phyloP scores from a whole-genome alignment of 2,797 vertebrate species.

The Tapera naevia region DNA sequence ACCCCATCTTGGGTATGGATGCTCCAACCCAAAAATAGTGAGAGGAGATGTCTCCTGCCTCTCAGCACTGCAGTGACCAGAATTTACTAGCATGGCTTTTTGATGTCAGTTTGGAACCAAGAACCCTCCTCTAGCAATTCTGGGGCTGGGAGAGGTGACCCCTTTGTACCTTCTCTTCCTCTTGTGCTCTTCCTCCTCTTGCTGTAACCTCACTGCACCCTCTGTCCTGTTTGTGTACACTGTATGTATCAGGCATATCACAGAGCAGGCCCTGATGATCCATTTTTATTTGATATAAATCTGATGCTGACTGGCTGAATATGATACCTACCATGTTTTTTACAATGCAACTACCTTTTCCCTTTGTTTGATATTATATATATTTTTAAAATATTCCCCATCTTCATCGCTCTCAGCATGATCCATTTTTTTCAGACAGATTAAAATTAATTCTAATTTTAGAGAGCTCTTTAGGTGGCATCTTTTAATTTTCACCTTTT shows the following conservation, averaged over 20 bases:
- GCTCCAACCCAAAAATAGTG: background rate
- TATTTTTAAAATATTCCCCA: background rate
- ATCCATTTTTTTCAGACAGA: background rate
- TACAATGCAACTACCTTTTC: background rate
- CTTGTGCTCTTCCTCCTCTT: background rate
- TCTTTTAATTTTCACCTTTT: constrained; percentile 69
- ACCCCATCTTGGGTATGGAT: background rate
- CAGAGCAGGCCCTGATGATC: background rate
- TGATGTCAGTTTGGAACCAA: fast-evolving
- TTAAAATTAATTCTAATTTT: constrained; percentile 56
- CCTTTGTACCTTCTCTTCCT: background rate
- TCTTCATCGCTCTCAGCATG: background rate
- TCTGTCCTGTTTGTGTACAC: fast-evolving
- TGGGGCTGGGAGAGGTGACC: background rate
- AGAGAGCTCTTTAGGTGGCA: constrained; percentile 45
- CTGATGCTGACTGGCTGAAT: background rate
- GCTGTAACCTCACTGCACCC: fast-evolving
- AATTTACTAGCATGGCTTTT: background rate
- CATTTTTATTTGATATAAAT: background rate
- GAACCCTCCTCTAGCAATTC: background rate
- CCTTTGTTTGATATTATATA: background rate
- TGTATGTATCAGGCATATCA: background rate
- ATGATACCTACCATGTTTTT: background rate
- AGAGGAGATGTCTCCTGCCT: background rate
- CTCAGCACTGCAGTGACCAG: background rate